Conservation (phyloP, 2,113 vertebrate genomes). For the Halichoerus grypus region DNA sequence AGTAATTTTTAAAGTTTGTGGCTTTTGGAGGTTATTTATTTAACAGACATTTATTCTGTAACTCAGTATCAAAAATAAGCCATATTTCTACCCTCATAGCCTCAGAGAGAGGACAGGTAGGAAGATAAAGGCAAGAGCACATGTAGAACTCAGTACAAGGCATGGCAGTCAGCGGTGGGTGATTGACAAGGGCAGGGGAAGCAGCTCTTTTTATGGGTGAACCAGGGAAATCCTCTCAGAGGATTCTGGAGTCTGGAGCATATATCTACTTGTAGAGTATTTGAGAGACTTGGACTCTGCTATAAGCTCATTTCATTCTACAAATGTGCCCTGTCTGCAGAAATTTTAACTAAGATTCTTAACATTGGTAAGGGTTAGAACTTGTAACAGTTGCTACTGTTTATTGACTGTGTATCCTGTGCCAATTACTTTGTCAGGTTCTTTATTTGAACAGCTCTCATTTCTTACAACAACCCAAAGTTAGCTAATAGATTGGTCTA, state of each 20-base stretch:
- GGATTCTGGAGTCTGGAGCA: not conserved
- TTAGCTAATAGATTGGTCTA: not conserved
- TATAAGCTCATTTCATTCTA: not conserved
- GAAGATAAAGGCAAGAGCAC: slow-evolving; percentile 1
- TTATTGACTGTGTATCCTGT: not conserved
- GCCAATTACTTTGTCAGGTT: not conserved
- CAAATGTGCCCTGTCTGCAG: slow-evolving; percentile 4
- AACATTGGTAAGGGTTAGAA: not conserved
- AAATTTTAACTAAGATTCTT: slow-evolving; percentile 47
- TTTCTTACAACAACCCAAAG: not conserved
- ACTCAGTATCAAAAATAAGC: slow-evolving; percentile 24
- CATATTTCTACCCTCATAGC: not conserved
- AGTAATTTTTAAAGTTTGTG: slow-evolving; percentile 56
- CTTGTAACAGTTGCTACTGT: not conserved
- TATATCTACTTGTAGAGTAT: not conserved
- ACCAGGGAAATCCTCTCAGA: not conserved
- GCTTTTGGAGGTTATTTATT: slow-evolving; percentile 24
- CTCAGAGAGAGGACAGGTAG: not conserved
- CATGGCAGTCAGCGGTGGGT: not conserved
- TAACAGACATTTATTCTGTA: slow-evolving; percentile 28
- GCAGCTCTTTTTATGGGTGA: not conserved
- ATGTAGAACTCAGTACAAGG: not conserved
- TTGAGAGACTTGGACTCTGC: not conserved
- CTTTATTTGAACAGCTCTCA: slow-evolving; percentile 42
- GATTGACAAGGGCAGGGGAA: not conserved